These are phyloP conservation scores for Aurelia sp. DNA, from an alignment of 30 jellyfish, hydroid and myxozoan genomes.

Conservation along the genomic window DNA sequence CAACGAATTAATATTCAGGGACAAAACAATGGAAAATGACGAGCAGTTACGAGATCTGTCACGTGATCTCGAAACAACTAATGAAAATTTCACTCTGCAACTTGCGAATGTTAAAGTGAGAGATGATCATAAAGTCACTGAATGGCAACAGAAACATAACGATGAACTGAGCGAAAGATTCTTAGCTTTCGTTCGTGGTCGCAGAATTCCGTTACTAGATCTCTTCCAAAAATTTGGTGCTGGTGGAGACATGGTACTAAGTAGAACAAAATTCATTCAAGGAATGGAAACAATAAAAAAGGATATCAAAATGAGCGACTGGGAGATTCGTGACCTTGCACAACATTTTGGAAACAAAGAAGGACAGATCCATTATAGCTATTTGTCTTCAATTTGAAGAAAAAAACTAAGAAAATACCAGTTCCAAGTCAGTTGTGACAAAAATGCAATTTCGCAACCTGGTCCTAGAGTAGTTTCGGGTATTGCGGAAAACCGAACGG, in stretches of 20 bases:
- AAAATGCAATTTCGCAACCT: too few relatives aligned
- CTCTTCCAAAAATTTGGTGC: constrained; percentile 53
- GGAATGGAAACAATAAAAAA: constrained; percentile 33
- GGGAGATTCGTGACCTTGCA: constrained; percentile 53
- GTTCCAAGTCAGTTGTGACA: too few relatives aligned
- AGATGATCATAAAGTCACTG: constrained; percentile 7
- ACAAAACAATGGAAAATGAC: constrained; percentile 25
- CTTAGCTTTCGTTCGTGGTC: constrained; percentile 42
- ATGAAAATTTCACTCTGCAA: constrained; percentile 1
- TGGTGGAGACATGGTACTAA: constrained; percentile 47
- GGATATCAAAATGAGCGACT: constrained; percentile 46
- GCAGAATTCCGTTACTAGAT: constrained; percentile 33
- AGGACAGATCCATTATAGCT: constrained; percentile 48
- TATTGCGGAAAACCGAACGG: too few relatives aligned
- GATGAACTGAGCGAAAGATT: constrained; percentile 51
- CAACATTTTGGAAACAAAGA: constrained; percentile 37
- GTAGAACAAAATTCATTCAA: constrained; percentile 23
- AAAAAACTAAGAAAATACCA: too few relatives aligned
- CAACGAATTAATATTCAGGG: constrained; percentile 32
- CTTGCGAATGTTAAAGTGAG: constrained; percentile 21
- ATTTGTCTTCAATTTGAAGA: constrained; percentile 7
- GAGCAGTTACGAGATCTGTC: background rate
- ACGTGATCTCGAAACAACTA: background rate
- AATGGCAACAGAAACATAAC: constrained; percentile 52
- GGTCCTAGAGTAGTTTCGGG: too few relatives aligned